Percentiles rank a stretch among this genome's conserved stretches.
Conservation (phyloP, 2,113 vertebrate genomes). For the Thinocorus orbignyianus region DNA sequence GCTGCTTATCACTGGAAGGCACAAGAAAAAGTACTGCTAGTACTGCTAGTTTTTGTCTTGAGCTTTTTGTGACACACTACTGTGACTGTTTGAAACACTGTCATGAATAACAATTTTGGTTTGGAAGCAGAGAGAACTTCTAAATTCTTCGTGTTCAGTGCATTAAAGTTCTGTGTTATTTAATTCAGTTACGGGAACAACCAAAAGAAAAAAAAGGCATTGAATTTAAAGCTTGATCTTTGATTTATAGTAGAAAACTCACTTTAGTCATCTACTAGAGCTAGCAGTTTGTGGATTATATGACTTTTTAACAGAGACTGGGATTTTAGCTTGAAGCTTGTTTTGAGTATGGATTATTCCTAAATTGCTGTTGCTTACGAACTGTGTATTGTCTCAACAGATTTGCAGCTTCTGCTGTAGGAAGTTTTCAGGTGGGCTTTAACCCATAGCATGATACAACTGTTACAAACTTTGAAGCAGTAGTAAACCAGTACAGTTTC, state of each 20-base stretch:
- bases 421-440: neutral
- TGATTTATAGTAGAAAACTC: neutral
- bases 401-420: neutral
- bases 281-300: neutral
- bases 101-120: neutral
- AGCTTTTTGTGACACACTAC: neutral
- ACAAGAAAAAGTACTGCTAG: neutral
- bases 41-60: neutral
- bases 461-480: neutral
- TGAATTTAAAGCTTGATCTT: conserved; percentile 3
- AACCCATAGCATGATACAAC: neutral
- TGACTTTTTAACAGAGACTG: neutral
- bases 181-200: neutral
- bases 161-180: neutral
- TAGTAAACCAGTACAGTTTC: neutral
- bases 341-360: conserved; percentile 10
- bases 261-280: neutral
- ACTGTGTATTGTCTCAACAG: neutral
- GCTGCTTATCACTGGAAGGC: neutral
- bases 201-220: neutral
- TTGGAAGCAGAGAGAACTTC: neutral
- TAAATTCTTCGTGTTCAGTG: neutral
- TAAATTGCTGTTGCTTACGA: neutral
- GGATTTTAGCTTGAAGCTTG: neutral
- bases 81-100: neutral